A percentile compares a stretch with the other conserved stretches of the same genome.
Conservation (phyloP, 2,113 vertebrate species). For the Calypte anna region DNA sequence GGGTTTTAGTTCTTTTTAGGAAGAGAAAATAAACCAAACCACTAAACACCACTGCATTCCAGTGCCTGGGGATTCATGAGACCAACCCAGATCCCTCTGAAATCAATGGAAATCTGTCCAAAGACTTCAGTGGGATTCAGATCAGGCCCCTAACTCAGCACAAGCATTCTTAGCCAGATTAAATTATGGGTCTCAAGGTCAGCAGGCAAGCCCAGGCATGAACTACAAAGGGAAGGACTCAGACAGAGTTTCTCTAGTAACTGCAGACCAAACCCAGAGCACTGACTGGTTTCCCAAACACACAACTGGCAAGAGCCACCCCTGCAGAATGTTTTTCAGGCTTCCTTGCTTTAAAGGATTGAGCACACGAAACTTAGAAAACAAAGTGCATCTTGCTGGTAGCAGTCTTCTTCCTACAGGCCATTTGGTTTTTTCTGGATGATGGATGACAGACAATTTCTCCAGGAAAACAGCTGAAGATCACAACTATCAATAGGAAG, state of each 20-base stretch:
- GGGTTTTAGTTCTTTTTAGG: not conserved
- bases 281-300: conserved; percentile 21
- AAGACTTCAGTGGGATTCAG: not conserved
- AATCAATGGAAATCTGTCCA: not conserved
- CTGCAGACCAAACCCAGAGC: conserved; percentile 67
- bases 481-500: not conserved
- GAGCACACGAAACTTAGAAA: not conserved
- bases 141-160: conserved; percentile 28
- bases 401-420: not conserved
- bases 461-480: conserved; percentile 69
- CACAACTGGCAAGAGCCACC: not conserved
- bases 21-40: not conserved
- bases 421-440: not conserved
- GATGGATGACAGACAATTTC: not conserved
- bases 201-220: conserved; percentile 83
- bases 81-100: not conserved
- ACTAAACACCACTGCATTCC: fast-evolving
- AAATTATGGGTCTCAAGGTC: conserved; percentile 70
- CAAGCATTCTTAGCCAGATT: conserved; percentile 78
- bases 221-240: conserved; percentile 39
- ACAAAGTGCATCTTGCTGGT: not conserved
- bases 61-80: not conserved
- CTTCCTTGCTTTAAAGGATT: not conserved
- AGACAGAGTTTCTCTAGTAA: conserved; percentile 83
- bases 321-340: not conserved